Percentiles rank a stretch among this genome's conserved stretches.
phyloP scores from a whole-genome alignment of 2,113 vertebrate species.

The Gnathonemus longibarbis region DNA sequence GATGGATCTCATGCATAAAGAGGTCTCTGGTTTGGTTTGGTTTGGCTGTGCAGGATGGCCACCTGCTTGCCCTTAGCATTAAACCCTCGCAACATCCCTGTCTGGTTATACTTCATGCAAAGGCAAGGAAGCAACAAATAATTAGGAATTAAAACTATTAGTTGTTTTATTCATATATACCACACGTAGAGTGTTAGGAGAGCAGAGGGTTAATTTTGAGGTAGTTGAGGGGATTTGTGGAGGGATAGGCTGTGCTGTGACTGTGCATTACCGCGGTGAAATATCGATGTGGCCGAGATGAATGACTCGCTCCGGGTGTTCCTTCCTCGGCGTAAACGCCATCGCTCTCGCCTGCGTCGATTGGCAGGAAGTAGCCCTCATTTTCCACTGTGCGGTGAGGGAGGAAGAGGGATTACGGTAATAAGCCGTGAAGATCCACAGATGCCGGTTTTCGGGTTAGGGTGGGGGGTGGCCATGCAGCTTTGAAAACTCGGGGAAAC shows the following conservation, averaged over 20 bases:
- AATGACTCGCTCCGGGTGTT: background rate
- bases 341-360: background rate
- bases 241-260: background rate
- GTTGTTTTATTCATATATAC: background rate
- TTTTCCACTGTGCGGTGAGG: background rate
- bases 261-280: background rate
- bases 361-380: background rate
- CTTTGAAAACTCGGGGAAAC: conserved; percentile 12
- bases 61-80: background rate
- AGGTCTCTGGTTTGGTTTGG: background rate
- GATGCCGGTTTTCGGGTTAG: background rate
- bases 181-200: background rate
- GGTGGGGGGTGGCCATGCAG: background rate
- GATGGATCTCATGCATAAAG: background rate
- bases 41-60: background rate
- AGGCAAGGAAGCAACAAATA: background rate
- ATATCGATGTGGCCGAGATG: background rate
- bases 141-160: background rate
- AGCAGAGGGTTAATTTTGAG: background rate
- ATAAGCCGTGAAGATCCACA: background rate
- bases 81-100: background rate
- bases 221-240: background rate
- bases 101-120: background rate
- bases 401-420: conserved; percentile 3
- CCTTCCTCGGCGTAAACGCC: background rate